phyloP scores from a whole-genome alignment of 2,888 invertebrate genomes.

The Perithous albicinctus region DNA sequence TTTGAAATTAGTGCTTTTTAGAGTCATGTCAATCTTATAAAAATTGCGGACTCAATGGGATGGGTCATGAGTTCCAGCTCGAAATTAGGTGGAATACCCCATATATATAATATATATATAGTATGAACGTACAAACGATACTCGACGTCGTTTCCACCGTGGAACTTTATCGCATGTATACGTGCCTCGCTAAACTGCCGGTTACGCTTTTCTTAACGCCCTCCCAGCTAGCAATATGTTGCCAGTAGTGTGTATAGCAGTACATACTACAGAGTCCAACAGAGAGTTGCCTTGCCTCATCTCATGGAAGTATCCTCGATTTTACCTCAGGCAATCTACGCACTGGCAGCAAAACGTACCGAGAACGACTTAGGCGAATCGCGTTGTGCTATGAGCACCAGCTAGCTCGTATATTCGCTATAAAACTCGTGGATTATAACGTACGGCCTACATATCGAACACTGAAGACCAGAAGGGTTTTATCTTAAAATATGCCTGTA shows the following conservation, averaged over 20 bases:
- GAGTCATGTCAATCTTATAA: no score
- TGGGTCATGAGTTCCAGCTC: no score
- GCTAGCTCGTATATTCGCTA: slow-evolving; percentile 4
- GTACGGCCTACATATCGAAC: slow-evolving; percentile 61
- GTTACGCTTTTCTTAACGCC: slow-evolving; percentile 68
- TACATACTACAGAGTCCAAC: slow-evolving; percentile 21
- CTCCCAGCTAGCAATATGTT: slow-evolving; percentile 56
- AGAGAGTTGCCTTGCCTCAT: slow-evolving; percentile 38
- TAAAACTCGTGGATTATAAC: slow-evolving; percentile 60
- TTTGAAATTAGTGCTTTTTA: no score
- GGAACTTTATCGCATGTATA: slow-evolving; percentile 66
- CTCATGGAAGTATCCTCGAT: slow-evolving; percentile 53
- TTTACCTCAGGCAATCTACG: slow-evolving; percentile 37
- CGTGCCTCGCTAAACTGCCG: slow-evolving; percentile 64
- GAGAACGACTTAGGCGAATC: neutral
- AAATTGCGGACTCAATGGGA: no score
- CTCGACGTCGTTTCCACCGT: slow-evolving; percentile 49
- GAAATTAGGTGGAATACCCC: no score
- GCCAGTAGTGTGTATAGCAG: slow-evolving; percentile 28
- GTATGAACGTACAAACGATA: neutral
- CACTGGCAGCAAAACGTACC: neutral
- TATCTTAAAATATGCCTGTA: slow-evolving; percentile 34
- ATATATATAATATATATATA: slow-evolving; percentile 5
- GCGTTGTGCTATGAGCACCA: no score
- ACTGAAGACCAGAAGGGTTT: slow-evolving; percentile 58